A percentile compares a stretch with the other conserved stretches of the same genome.
Evolutionary conservation across 2,113 vertebrate species (phyloP).

Genomic region (Mesembrinibis cayennensis): DNA sequence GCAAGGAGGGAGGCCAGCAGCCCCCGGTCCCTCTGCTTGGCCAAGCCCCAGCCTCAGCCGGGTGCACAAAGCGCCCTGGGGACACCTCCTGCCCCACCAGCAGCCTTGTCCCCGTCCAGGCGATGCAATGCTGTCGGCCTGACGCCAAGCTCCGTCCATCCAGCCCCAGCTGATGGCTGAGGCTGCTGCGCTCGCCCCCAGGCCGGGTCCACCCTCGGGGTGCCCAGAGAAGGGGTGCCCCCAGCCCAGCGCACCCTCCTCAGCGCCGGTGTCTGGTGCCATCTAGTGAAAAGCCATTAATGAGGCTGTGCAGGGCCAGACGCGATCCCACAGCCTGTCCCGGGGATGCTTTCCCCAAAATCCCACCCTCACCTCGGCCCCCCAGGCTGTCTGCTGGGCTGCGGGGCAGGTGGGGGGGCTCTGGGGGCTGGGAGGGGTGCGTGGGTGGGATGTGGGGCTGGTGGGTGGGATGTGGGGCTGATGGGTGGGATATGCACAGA

Average conservation of each 20-base stretch:
- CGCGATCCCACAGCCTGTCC: not conserved
- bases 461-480: too few relatives aligned
- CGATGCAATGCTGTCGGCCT: not conserved
- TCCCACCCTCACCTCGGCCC: too few relatives aligned
- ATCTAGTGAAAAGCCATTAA: not conserved
- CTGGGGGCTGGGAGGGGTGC: too few relatives aligned
- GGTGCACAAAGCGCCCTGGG: not conserved
- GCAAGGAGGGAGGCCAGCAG: not conserved
- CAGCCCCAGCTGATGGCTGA: not conserved
- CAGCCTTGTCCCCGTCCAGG: not conserved
- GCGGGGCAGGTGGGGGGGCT: too few relatives aligned
- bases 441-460: too few relatives aligned
- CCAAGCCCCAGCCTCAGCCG: not conserved
- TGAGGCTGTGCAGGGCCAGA: not conserved
- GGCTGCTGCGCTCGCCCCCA: accelerated
- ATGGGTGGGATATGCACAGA: too few relatives aligned
- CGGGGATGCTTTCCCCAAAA: not conserved
- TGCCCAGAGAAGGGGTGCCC: not conserved
- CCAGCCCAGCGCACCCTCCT: not conserved
- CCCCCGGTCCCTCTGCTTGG: not conserved
- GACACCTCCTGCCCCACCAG: too few relatives aligned
- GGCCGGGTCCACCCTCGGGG: too few relatives aligned
- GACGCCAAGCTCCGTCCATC: accelerated
- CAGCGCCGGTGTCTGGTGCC: constrained; percentile 40
- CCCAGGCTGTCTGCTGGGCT: too few relatives aligned